These are phyloP conservation scores for Charina bottae DNA, from an alignment of 2,113 vertebrate genomes.

Conservation along the genomic window DNA sequence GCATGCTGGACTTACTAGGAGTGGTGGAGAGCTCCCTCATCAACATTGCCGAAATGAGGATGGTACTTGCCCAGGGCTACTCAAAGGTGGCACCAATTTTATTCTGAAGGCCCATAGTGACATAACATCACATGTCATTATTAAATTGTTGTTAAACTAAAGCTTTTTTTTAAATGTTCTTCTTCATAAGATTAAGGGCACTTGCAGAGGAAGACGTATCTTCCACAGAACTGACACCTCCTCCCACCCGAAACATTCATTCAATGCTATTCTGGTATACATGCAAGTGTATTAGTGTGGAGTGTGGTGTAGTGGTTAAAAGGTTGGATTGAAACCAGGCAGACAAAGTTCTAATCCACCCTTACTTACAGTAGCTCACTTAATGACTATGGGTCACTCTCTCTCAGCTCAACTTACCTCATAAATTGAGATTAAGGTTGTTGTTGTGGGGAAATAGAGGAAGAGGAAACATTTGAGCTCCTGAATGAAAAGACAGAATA, in stretches of 20 bases:
- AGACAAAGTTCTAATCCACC: neutral
- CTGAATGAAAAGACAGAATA: neutral
- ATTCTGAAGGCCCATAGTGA: neutral
- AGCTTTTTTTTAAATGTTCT: too few relatives aligned
- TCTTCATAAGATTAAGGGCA: neutral
- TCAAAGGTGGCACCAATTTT: neutral
- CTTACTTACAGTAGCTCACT: neutral
- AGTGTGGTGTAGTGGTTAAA: neutral
- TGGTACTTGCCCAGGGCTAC: neutral
- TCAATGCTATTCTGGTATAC: neutral
- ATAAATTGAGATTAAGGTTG: too few relatives aligned
- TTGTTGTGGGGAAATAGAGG: neutral
- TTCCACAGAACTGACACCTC: neutral
- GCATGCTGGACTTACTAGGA: neutral
- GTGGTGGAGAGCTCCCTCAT: neutral
- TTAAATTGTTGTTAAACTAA: neutral
- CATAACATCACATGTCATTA: neutral
- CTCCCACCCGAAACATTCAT: neutral
- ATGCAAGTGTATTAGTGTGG: neutral
- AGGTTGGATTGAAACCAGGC: neutral
- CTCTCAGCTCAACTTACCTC: neutral
- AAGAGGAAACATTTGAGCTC: neutral
- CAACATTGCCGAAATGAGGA: neutral
- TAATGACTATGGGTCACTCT: neutral
- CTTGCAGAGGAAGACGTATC: neutral